Evolutionary conservation across 2,113 vertebrate genomes (phyloP).

Genomic region (Paraplagusia blochii): DNA sequence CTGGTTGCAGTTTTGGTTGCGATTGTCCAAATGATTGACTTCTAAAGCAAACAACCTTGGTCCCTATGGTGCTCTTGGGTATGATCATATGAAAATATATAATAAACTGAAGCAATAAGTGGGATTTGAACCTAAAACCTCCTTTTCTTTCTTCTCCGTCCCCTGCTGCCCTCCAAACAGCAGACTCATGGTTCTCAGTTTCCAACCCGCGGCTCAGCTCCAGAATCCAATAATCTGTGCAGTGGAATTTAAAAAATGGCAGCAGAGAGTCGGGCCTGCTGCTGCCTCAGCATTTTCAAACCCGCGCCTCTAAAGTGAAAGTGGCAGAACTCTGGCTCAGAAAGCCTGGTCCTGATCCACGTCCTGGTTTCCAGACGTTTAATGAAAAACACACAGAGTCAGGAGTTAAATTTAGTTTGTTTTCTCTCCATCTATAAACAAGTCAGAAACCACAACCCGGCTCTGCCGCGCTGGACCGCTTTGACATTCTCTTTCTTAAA

Average conservation of each 20-base stretch:
- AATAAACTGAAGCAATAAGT: slow-evolving; percentile 13
- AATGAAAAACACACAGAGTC: slow-evolving; percentile 50
- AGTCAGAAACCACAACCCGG: slow-evolving; percentile 37
- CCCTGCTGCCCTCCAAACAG: slow-evolving; percentile 5
- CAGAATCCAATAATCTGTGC: slow-evolving; percentile 29
- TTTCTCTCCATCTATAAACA: slow-evolving; percentile 54
- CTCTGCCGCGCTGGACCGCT: slow-evolving; percentile 23
- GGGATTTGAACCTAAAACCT: slow-evolving; percentile 8
- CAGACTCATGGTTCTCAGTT: slow-evolving; percentile 6
- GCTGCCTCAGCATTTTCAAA: slow-evolving; percentile 22
- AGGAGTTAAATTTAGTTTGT: slow-evolving; percentile 50
- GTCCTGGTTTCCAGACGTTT: slow-evolving; percentile 36
- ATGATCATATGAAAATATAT: no score
- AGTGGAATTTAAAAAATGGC: slow-evolving; percentile 29
- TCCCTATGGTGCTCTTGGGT: no score
- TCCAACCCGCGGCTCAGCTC: slow-evolving; percentile 20
- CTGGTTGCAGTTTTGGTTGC: no score
- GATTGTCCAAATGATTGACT: no score
- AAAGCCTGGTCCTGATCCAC: slow-evolving; percentile 1
- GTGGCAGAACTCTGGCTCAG: slow-evolving; percentile 30
- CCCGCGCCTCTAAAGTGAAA: slow-evolving; percentile 42
- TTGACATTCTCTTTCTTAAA: slow-evolving; percentile 33
- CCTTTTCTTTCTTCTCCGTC: not conserved
- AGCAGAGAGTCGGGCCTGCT: slow-evolving; percentile 18
- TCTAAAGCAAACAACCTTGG: no score